Percentiles rank a stretch among this genome's conserved stretches.
These are phyloP conservation scores for Dryomyza anilis DNA, from an alignment of 2,888 invertebrate genomes.

Conservation along the genomic window DNA sequence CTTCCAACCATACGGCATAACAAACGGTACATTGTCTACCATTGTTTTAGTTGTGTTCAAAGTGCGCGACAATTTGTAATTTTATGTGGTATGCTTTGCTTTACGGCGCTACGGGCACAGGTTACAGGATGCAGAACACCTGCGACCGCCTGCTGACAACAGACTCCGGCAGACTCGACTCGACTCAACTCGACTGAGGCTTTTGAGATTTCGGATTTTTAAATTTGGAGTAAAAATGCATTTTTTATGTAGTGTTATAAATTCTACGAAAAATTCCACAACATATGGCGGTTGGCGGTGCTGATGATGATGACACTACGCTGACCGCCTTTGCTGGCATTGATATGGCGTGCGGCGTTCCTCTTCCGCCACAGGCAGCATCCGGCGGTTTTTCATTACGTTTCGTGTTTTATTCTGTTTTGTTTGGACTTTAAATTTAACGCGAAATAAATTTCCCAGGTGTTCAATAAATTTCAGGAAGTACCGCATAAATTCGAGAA, in stretches of 20 bases:
- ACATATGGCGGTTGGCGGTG: neutral
- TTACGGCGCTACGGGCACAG: neutral
- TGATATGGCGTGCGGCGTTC: neutral
- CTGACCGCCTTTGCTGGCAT: too few relatives aligned
- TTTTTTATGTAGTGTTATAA: neutral
- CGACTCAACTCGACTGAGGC: neutral
- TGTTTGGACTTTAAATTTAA: constrained; percentile 10
- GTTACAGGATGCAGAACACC: too few relatives aligned
- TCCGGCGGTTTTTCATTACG: too few relatives aligned
- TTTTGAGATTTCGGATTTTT: neutral
- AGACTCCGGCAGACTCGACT: too few relatives aligned
- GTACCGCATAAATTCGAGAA: constrained; percentile 11
- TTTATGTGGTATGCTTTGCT: neutral
- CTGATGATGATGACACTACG: neutral
- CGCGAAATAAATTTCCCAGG: constrained; percentile 24
- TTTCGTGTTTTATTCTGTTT: neutral
- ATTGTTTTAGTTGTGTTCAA: too few relatives aligned
- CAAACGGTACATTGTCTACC: too few relatives aligned
- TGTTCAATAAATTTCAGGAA: constrained; percentile 24
- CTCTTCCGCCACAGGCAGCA: constrained; percentile 6
- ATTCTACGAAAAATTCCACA: neutral
- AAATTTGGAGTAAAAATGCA: neutral
- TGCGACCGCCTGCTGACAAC: too few relatives aligned
- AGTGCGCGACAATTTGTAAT: neutral
- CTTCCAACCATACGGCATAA: too few relatives aligned